Percentiles rank a stretch among this genome's conserved stretches.
Evolutionary conservation across 35 echinoderm and acorn worm species (phyloP).

Genomic region (Apostichopus californicus): DNA sequence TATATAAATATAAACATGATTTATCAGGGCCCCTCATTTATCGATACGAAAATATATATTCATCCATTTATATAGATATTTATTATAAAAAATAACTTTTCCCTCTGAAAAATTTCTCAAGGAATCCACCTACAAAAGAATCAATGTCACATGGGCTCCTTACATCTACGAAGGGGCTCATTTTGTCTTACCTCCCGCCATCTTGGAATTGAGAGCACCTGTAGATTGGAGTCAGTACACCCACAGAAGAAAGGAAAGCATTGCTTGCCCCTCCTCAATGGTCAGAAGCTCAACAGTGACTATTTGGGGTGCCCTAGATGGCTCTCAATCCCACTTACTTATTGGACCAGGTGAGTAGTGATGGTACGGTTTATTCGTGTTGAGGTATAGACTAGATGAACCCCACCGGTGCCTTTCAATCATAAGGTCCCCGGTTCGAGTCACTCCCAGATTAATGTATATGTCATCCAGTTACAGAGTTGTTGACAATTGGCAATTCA

Average conservation of each 20-base stretch:
- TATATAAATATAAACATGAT: too few relatives aligned
- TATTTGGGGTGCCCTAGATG: constrained; percentile 83
- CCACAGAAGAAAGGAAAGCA: background rate
- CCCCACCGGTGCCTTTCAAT: too few relatives aligned
- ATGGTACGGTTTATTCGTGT: background rate
- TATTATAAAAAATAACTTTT: too few relatives aligned
- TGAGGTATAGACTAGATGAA: background rate
- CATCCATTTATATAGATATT: too few relatives aligned
- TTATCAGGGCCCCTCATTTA: too few relatives aligned
- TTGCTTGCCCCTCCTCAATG: constrained; percentile 46
- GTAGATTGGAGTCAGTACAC: constrained; percentile 69
- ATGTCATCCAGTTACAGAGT: too few relatives aligned
- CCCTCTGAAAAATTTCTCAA: background rate
- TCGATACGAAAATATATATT: too few relatives aligned
- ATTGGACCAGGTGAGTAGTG: constrained; percentile 71
- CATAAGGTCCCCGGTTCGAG: too few relatives aligned
- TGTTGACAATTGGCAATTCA: too few relatives aligned
- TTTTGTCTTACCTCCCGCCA: constrained; percentile 72
- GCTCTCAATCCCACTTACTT: constrained; percentile 71
- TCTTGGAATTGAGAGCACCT: constrained; percentile 70
- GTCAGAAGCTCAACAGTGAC: constrained; percentile 41
- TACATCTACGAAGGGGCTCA: constrained; percentile 83
- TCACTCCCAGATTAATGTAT: too few relatives aligned
- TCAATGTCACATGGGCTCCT: constrained; percentile 77
- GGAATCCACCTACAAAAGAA: constrained; percentile 77